phyloP scores from a whole-genome alignment of 1,140 invertebrate species.

The Manduca sexta region DNA sequence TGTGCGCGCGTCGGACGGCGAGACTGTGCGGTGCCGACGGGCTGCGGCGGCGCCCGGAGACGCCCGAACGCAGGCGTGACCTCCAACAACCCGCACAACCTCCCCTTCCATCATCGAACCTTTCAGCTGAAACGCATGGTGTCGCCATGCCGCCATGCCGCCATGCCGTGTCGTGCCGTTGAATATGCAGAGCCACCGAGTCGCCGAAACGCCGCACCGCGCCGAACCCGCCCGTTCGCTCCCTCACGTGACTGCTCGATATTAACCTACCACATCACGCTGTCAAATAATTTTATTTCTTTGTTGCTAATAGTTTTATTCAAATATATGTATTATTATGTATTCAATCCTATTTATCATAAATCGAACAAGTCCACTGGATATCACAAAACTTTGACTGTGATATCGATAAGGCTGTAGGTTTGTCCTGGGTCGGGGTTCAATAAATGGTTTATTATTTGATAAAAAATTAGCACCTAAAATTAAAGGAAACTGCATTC shows the following conservation, averaged over 20 bases:
- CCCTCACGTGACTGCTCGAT: constrained; percentile 29
- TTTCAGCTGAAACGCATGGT: constrained; percentile 54
- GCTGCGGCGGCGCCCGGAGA: constrained; percentile 23
- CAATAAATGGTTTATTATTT: too few species aligned
- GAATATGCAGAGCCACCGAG: constrained; percentile 21
- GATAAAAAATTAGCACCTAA: too few species aligned
- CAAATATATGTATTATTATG: too few species aligned
- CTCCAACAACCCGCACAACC: constrained; percentile 42
- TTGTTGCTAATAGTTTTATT: too few species aligned
- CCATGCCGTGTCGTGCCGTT: not conserved
- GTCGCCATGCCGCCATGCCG: constrained; percentile 33
- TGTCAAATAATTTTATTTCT: constrained; percentile 3
- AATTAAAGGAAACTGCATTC: too few species aligned
- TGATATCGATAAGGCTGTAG: too few species aligned
- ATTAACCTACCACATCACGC: constrained; percentile 10
- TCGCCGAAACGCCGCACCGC: constrained; percentile 22
- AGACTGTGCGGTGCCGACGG: constrained; percentile 16
- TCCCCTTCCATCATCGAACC: constrained; percentile 43
- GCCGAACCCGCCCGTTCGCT: constrained; percentile 5
- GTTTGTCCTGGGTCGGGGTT: too few species aligned
- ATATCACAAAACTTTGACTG: too few species aligned
- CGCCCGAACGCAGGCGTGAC: constrained; percentile 49
- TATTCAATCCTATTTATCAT: too few species aligned
- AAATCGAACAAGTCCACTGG: too few species aligned
- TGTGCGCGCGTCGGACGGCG: constrained; percentile 43